Percentiles rank a stretch among this genome's conserved stretches.
Conservation (phyloP, 2,888 invertebrate species). For the Pandemis cinnamomeana region DNA sequence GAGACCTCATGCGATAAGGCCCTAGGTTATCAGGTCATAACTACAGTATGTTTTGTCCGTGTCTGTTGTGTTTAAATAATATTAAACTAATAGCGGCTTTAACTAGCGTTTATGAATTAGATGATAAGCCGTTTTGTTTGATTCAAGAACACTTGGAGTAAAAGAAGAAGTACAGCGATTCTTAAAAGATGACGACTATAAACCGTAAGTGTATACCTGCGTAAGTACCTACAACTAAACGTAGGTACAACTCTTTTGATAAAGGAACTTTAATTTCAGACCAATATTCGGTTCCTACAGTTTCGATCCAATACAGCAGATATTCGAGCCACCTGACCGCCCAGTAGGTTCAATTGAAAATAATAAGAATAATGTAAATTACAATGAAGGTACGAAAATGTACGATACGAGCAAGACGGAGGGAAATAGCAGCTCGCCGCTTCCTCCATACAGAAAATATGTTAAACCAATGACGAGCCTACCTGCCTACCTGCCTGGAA, state of each 20-base stretch:
- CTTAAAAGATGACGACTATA: conserved; percentile 1
- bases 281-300: conserved; percentile 61
- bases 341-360: neutral
- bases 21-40: too few relatives aligned
- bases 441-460: neutral
- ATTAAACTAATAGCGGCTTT: too few relatives aligned
- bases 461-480: neutral
- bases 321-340: conserved; percentile 47
- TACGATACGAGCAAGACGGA: neutral
- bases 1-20: too few relatives aligned
- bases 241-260: neutral
- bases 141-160: conserved; percentile 11
- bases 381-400: neutral
- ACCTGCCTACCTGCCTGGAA: neutral
- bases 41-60: too few relatives aligned
- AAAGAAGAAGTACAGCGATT: conserved; percentile 1
- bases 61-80: too few relatives aligned
- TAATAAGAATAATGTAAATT: neutral
- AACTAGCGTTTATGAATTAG: neutral
- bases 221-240: too few relatives aligned
- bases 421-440: neutral
- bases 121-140: neutral
- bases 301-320: conserved; percentile 52
- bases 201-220: conserved; percentile 1
- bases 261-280: conserved; percentile 49